Conservation (phyloP, 1,140 invertebrate species). For the Drosophila sechellia region DNA sequence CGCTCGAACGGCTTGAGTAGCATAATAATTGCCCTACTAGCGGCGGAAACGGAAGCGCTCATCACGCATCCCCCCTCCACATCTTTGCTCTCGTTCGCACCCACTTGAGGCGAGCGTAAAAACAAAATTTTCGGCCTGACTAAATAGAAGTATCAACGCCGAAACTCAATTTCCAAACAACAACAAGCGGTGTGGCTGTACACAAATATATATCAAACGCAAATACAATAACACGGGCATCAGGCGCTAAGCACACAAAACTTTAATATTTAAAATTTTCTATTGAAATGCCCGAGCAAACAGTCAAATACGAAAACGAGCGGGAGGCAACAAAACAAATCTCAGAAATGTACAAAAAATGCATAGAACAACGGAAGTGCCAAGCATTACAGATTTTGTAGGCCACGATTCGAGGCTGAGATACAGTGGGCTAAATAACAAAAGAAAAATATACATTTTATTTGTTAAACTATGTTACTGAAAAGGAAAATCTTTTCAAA, state of each 20-base stretch:
- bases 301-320: slow-evolving; percentile 12
- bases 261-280: slow-evolving; percentile 69
- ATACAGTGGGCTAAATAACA: background rate
- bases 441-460: too few relatives aligned
- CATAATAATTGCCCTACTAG: slow-evolving; percentile 58
- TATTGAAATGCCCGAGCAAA: slow-evolving; percentile 55
- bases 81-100: slow-evolving; percentile 24
- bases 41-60: slow-evolving; percentile 57
- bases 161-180: slow-evolving; percentile 77
- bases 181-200: slow-evolving; percentile 40
- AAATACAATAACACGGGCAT: slow-evolving; percentile 38
- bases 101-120: slow-evolving; percentile 24
- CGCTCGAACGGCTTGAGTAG: slow-evolving; percentile 59
- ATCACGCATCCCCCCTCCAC: slow-evolving; percentile 41
- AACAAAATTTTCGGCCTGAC: slow-evolving; percentile 40
- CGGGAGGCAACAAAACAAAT: slow-evolving; percentile 11
- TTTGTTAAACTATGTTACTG: too few relatives aligned
- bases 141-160: slow-evolving; percentile 73
- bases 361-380: slow-evolving; percentile 59
- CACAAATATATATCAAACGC: slow-evolving; percentile 29
- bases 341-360: slow-evolving; percentile 16
- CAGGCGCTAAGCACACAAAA: slow-evolving; percentile 50
- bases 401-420: background rate
- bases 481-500: too few relatives aligned
- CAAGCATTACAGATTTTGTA: slow-evolving; percentile 43